phyloP scores from a whole-genome alignment of 23 tunicate genomes.

The Halocynthia roretzi region DNA sequence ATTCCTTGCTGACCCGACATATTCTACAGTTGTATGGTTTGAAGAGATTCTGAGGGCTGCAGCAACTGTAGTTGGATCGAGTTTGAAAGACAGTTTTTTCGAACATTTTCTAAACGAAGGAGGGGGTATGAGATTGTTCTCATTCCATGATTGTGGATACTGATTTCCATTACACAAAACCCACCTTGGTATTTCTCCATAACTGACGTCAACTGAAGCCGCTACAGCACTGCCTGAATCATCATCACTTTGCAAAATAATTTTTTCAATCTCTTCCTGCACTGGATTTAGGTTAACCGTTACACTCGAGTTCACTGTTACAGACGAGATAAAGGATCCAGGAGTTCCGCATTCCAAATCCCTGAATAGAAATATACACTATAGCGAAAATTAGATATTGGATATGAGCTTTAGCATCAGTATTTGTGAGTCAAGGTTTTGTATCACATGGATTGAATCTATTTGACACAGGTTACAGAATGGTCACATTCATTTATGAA shows the following conservation, averaged over 20 bases:
- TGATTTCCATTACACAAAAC: neutral
- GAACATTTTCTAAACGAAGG: constrained; percentile 31
- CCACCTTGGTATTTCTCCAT: constrained; percentile 1
- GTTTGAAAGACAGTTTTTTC: constrained; percentile 62
- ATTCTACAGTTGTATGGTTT: constrained; percentile 62
- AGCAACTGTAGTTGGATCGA: constrained; percentile 67
- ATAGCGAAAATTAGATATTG: too few species aligned
- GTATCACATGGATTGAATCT: too few species aligned
- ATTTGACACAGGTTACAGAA: too few species aligned
- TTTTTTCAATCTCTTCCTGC: constrained; percentile 86
- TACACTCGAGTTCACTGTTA: constrained; percentile 30
- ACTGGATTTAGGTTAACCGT: constrained; percentile 51
- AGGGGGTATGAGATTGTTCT: neutral
- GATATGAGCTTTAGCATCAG: too few species aligned
- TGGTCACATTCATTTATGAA: too few species aligned
- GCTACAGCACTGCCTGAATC: neutral
- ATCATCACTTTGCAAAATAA: constrained; percentile 16
- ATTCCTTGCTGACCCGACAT: constrained; percentile 63
- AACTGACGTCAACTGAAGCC: constrained; percentile 9
- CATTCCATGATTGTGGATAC: neutral
- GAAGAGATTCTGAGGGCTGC: constrained; percentile 55
- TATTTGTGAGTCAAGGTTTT: too few species aligned
- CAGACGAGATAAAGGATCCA: constrained; percentile 12
- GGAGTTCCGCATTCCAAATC: too few species aligned
- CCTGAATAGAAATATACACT: too few species aligned